A percentile compares a stretch with the other conserved stretches of the same genome.
Conservation (phyloP, 2,113 vertebrate genomes). For the Cyprinodon brontotheroides region DNA sequence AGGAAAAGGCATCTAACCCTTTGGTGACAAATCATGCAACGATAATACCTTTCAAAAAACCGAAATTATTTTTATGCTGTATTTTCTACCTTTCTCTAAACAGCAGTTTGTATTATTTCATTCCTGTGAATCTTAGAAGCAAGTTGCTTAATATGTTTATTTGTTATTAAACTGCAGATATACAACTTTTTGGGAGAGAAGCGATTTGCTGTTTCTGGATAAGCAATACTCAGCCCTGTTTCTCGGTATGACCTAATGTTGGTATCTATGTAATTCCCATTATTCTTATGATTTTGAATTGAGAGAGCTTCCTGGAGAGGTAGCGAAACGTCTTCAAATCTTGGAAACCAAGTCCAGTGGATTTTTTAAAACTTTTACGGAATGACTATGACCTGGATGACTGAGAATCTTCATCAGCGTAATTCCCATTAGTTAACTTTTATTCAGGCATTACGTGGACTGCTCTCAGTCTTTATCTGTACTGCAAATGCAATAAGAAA, state of each 20-base stretch:
- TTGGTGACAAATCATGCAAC: background rate
- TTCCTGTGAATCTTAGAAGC: background rate
- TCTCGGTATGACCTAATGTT: background rate
- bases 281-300: background rate
- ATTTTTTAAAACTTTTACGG: no score
- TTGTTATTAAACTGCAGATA: background rate
- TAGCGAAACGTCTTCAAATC: no score
- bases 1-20: background rate
- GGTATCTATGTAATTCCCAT: background rate
- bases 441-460: no score
- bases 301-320: background rate
- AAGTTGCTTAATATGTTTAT: background rate
- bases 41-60: background rate
- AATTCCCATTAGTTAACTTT: no score
- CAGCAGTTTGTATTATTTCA: background rate
- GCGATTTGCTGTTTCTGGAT: background rate
- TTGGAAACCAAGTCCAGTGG: no score
- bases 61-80: background rate
- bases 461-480: no score
- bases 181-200: background rate
- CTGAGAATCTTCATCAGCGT: no score
- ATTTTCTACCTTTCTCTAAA: background rate
- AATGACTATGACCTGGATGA: no score
- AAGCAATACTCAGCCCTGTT: background rate
- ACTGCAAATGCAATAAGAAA: no score